Percentiles rank a stretch among this genome's conserved stretches.
phyloP scores from a whole-genome alignment of 2,797 vertebrate genomes.

The Crossoptilon crossoptilon region DNA sequence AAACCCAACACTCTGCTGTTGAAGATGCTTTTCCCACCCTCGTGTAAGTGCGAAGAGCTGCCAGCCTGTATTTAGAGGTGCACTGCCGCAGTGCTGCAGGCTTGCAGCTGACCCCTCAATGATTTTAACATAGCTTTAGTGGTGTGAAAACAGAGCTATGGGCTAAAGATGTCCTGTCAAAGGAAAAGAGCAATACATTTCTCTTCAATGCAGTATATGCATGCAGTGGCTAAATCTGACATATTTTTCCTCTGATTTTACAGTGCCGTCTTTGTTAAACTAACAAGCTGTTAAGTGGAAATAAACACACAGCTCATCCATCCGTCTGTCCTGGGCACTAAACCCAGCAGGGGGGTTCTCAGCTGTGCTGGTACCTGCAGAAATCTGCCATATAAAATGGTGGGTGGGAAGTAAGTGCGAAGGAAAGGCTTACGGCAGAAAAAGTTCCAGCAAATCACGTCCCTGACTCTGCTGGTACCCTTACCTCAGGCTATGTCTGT shows the following conservation, averaged over 20 bases:
- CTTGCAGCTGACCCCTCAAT: neutral
- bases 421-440: neutral
- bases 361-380: neutral
- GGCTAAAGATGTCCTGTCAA: neutral
- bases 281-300: constrained; percentile 47
- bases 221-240: neutral
- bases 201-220: neutral
- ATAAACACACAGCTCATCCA: neutral
- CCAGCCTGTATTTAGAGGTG: constrained; percentile 13
- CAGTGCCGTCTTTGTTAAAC: constrained; percentile 4
- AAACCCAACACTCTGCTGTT: neutral
- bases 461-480: neutral
- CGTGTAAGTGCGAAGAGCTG: neutral
- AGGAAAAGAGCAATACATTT: constrained; percentile 44
- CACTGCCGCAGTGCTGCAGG: neutral
- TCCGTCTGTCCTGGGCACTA: constrained; percentile 12
- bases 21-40: neutral
- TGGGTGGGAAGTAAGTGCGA: neutral
- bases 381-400: neutral
- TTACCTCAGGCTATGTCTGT: neutral
- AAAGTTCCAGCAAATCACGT: neutral
- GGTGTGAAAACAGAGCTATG: constrained; percentile 47
- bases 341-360: constrained; percentile 1
- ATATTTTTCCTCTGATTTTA: neutral
- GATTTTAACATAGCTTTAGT: constrained; percentile 17